phyloP scores from a whole-genome alignment of 1,140 invertebrate genomes.

The Ooceraea biroi region DNA sequence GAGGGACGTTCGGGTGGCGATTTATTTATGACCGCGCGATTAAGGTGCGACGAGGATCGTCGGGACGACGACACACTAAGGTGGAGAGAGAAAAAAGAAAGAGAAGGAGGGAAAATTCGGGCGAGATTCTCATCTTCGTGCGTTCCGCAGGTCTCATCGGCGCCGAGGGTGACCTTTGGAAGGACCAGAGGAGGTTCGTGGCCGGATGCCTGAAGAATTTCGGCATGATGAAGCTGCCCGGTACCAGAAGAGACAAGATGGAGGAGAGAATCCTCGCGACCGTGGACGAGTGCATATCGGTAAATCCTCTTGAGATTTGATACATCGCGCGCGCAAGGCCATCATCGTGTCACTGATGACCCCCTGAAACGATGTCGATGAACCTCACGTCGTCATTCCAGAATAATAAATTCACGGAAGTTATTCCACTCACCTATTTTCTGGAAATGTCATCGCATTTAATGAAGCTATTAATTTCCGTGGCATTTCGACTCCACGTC shows the following conservation, averaged over 20 bases:
- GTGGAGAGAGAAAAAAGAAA: conserved; percentile 9
- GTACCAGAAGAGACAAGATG: conserved; percentile 88
- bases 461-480: conserved; percentile 51
- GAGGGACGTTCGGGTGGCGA: conserved; percentile 21
- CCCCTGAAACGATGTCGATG: conserved; percentile 7
- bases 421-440: conserved; percentile 32
- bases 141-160: conserved; percentile 93
- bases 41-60: conserved; percentile 30
- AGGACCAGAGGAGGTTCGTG: conserved; percentile 92
- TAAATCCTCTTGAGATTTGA: conserved; percentile 77
- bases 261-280: conserved; percentile 89
- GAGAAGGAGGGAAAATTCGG: neutral
- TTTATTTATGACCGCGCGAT: conserved; percentile 32
- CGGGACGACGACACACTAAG: neutral
- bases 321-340: conserved; percentile 18
- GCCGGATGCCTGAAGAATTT: conserved; percentile 90
- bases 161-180: conserved; percentile 93
- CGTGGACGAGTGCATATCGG: conserved; percentile 88
- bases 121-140: conserved; percentile 49
- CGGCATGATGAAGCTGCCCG: conserved; percentile 90
- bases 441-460: conserved; percentile 55
- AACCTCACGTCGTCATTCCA: conserved; percentile 6
- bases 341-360: conserved; percentile 5
- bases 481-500: conserved; percentile 36
- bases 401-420: neutral